Conservation (phyloP, 2,888 invertebrate genomes). For the Theristus sp. region DNA sequence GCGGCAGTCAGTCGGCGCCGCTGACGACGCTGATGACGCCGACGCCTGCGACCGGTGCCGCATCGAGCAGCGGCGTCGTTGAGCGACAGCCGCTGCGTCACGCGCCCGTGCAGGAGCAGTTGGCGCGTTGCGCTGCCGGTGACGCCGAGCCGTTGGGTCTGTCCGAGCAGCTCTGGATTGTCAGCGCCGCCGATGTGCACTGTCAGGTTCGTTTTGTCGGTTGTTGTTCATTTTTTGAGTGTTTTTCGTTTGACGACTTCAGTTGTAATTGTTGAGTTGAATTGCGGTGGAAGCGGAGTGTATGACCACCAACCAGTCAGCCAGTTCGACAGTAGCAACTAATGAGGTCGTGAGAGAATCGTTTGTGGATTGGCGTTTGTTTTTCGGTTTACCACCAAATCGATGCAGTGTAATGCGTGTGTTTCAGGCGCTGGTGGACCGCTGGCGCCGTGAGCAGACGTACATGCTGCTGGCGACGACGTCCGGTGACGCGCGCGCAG, state of each 20-base stretch:
- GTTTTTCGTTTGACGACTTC: too few species aligned
- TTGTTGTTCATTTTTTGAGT: too few species aligned
- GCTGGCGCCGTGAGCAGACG: not conserved
- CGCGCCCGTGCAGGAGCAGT: slow-evolving; percentile 5
- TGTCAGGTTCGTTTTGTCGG: not conserved
- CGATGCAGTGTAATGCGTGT: not conserved
- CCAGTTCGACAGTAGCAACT: too few species aligned
- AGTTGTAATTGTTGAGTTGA: too few species aligned
- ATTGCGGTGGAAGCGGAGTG: too few species aligned
- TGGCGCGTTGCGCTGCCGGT: too few species aligned
- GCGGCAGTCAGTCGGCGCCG: too few species aligned
- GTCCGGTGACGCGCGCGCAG: not conserved
- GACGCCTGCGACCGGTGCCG: too few species aligned
- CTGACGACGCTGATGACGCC: too few species aligned
- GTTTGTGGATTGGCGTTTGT: not conserved
- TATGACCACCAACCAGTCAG: too few species aligned
- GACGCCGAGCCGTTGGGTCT: not conserved
- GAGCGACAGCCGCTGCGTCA: not conserved
- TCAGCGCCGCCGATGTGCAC: slow-evolving; percentile 3
- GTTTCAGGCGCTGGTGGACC: not conserved
- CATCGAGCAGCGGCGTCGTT: too few species aligned
- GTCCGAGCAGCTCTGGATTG: not conserved
- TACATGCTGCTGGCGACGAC: not conserved
- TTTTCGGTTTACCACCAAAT: not conserved
- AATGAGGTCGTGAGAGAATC: not conserved